Evolutionary conservation across 2,888 invertebrate species (phyloP), one percentile per base, ranked within the genome.

Genomic region (Fabriciana adippe): DNA sequence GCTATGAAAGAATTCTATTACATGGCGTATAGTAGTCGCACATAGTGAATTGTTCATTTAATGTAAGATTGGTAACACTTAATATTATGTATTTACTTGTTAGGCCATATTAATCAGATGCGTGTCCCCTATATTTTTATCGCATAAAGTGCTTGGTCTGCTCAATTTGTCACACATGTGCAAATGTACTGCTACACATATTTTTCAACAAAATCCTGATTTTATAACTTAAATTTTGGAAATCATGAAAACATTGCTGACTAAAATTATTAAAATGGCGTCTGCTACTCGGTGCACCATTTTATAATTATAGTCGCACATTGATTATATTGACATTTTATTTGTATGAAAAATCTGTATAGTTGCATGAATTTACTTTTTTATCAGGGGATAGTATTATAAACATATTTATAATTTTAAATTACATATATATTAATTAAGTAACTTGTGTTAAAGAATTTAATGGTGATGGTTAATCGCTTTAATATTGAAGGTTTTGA

Each of bases 11-110:
- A 87, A 85, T 85, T 86, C 79, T 89, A 88, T 88, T 90, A 87
- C 84, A 93, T 91, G 92, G 92, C 90, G 92, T 92, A 86, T 88
- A 90, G 90, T 93, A 92, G 89, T 90, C 92, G 92, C 90, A 88
- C 87, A 92, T 93, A 93, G 93, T 93, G 93, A 93, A 90, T 87
- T 87, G 92, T 93, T 93, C 84, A 87, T 88, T 74, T 89, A 92
- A 93, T 93, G 93, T 93, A 93, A 93, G 92, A 92, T 92, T 92
- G 93, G 93, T 93, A 93, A 93, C 89, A 91, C 88, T 88, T 89
- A 88, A 74, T 66, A 55, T 86, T 90, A 88, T 87, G 70, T 90
- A 88, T 89, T 88, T 90, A 87, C 85, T 88, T 84, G 85, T 79
- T 90, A 91, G 90, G 92, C 79, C 81, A 82, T 79, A 77, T 81